Percentiles rank a stretch among this genome's conserved stretches.
These are phyloP conservation scores for Takifugu ocellatus DNA, from an alignment of 2,797 vertebrate genomes.

Conservation along the genomic window DNA sequence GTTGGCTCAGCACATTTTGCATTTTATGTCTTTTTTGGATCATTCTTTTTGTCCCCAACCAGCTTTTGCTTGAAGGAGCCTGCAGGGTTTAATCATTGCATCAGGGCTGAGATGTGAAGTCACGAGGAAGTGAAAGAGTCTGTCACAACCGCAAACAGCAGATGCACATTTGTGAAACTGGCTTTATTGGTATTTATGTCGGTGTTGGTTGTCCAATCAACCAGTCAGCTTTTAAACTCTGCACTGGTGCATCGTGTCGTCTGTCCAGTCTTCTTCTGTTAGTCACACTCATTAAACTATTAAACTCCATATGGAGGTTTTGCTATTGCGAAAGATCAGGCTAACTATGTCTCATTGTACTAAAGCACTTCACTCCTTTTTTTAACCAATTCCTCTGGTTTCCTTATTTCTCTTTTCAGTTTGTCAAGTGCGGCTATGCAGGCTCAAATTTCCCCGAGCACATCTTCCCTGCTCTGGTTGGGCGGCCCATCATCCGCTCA, in stretches of 20 bases:
- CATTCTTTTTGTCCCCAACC: too few relatives aligned
- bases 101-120: constrained; percentile 65
- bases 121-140: constrained; percentile 78
- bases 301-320: neutral
- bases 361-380: neutral
- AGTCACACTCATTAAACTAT: too few relatives aligned
- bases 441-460: constrained; percentile 86
- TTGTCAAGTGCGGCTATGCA: constrained; percentile 84
- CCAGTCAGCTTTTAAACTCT: too few relatives aligned
- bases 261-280: too few relatives aligned
- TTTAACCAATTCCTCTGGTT: constrained; percentile 4
- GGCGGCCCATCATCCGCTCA: constrained; percentile 82
- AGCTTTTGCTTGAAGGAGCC: too few relatives aligned
- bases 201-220: too few relatives aligned
- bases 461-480: constrained; percentile 84
- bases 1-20: constrained; percentile 38
- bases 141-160: constrained; percentile 61
- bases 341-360: neutral
- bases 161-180: neutral
- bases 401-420: constrained; percentile 55
- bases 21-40: too few relatives aligned
- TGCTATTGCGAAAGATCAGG: neutral
- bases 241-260: too few relatives aligned
- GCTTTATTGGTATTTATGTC: too few relatives aligned
- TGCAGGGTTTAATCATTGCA: neutral